Conservation (phyloP, 2,888 invertebrate species). For the Melipona beecheii region DNA sequence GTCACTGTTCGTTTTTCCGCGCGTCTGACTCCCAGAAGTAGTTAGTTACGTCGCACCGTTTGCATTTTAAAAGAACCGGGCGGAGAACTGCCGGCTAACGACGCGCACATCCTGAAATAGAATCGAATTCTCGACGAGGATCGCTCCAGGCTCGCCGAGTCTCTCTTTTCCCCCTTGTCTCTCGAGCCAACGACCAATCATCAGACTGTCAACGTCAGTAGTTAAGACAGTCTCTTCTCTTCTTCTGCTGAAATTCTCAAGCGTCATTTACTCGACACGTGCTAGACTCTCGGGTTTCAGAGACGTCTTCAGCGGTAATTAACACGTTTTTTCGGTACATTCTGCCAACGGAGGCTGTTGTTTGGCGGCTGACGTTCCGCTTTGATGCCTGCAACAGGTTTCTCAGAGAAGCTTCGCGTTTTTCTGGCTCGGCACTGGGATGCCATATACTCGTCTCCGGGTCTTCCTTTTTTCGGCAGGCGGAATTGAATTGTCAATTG, state of each 20-base stretch:
- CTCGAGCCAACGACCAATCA: not conserved
- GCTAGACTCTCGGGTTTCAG: not conserved
- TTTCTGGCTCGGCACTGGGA: not conserved
- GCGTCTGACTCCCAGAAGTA: conserved; percentile 66
- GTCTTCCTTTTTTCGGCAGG: no score
- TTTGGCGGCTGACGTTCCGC: not conserved
- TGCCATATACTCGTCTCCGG: no score
- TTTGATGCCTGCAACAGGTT: not conserved
- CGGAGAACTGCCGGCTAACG: conserved; percentile 73
- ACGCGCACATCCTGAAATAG: conserved; percentile 72
- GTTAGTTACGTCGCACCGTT: conserved; percentile 77
- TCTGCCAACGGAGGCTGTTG: not conserved
- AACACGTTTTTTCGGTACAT: not conserved
- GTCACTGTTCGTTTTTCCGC: conserved; percentile 12
- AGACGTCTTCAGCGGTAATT: conserved; percentile 10
- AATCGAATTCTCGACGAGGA: conserved; percentile 31
- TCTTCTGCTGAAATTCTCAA: not conserved
- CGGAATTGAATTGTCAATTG: not conserved
- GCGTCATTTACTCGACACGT: not conserved
- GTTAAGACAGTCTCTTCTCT: not conserved
- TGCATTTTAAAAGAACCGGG: conserved; percentile 77
- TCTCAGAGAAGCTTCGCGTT: not conserved
- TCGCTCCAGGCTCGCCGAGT: not conserved
- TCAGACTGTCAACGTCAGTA: conserved; percentile 1
- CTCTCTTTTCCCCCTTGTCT: not conserved